Base-by-base conservation (phyloP, 1,140 invertebrate genomes). In the Ceratoteleas bidentatus region DNA sequence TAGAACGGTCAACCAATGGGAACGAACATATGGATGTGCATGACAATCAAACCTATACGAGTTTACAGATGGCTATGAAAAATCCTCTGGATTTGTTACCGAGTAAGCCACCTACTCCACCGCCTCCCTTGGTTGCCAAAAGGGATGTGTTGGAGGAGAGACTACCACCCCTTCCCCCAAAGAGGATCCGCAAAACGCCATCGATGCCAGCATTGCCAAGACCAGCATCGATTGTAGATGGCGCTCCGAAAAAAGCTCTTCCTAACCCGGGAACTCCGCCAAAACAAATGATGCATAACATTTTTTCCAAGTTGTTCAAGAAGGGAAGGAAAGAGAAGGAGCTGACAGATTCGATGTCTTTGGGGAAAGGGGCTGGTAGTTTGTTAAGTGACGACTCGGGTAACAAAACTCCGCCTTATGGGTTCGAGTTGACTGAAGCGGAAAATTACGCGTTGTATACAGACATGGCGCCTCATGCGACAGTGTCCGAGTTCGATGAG, bases 391-490 rank as follows among this genome's bases (percentile, higher is more conserved):
- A 33, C 16, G 65, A 83, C 10, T 83, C 88, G 4, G 86, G 86
- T 5, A 86, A 91, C n/a, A 87, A 83, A 38, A 87, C 88, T n/a
- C 87, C 89, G 0, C 79, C 87, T 7, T 87, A 90, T 43, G 90
- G 86, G 4, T 82, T 93, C 36, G 94, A 96, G 73, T 87, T 97
- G 13, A 97, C 96, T 2, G 96, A 97, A 77, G 96, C 96, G 1
- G 96, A 97, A 86, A 95, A 97, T 88, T 97, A 96, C 88, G 96
- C 96, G 43, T 87, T 97, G 50, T 97, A 97, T 77, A 96, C 96
- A 72, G 94, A 95, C 40, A 93, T 97, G 85, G 96, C 96, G 6
- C 96, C 96, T 9, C 94, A 95, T 87, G 96, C 96, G 3, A 96
- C 96, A 0, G 94, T 93, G 13, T 96, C 96, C 7, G 96, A 97